Evolutionary conservation across 2,888 invertebrate species (phyloP).

Genomic region (Acanthosepion lycidas): DNA sequence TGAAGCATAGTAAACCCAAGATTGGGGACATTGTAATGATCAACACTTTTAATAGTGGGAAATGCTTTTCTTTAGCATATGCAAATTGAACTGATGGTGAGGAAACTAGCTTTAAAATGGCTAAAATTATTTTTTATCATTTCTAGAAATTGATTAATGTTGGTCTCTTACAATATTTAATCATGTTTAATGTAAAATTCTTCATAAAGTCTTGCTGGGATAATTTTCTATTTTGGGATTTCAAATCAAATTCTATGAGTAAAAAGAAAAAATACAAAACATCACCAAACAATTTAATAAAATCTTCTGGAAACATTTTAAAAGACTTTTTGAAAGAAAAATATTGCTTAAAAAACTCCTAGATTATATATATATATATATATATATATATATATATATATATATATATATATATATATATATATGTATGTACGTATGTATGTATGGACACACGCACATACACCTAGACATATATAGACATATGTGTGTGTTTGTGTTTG

Average conservation of each 20-base stretch:
- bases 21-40: too few species aligned
- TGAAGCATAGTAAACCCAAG: too few species aligned
- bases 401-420: background rate
- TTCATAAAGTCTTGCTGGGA: background rate
- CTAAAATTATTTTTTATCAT: too few species aligned
- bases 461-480: too few species aligned
- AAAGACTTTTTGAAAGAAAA: background rate
- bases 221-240: conserved; percentile 8
- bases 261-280: background rate
- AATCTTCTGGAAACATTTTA: background rate
- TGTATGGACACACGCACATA: background rate
- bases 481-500: too few species aligned
- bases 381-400: background rate
- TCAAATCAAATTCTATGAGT: background rate
- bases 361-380: background rate
- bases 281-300: background rate
- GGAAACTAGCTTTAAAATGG: too few species aligned
- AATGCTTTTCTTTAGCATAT: too few species aligned
- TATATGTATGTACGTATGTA: background rate
- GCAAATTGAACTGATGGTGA: too few species aligned
- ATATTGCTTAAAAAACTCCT: background rate
- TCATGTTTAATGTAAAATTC: background rate
- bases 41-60: too few species aligned
- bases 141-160: too few species aligned
- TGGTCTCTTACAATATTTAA: background rate